Percentiles rank a stretch among this genome's conserved stretches.
phyloP scores from a whole-genome alignment of 1,140 invertebrate genomes.

The Coptotermes formosanus region DNA sequence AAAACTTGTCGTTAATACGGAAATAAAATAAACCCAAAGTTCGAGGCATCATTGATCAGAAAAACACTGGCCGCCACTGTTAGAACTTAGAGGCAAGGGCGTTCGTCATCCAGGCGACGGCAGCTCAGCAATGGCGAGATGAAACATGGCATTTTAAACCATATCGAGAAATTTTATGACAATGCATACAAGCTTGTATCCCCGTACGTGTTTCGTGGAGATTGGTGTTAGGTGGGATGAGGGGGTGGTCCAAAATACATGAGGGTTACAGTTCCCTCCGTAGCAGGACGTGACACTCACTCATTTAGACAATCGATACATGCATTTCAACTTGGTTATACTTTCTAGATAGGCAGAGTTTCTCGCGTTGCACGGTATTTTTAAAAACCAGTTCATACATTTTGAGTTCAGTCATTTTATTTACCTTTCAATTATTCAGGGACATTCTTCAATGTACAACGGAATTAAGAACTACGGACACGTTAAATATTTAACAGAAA shows the following conservation, averaged over 20 bases:
- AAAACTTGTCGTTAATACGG: no score
- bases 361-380: not conserved
- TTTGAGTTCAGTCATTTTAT: no score
- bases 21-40: no score
- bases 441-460: no score
- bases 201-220: not conserved
- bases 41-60: no score
- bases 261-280: not conserved
- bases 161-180: constrained; percentile 6
- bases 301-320: not conserved
- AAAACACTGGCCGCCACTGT: not conserved
- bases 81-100: not conserved
- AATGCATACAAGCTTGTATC: not conserved
- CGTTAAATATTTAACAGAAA: no score
- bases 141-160: constrained; percentile 8
- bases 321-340: not conserved
- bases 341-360: not conserved
- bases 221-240: not conserved
- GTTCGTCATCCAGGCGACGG: not conserved
- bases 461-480: no score
- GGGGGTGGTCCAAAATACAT: not conserved
- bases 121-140: not conserved
- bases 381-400: no score
- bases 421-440: no score
- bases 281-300: not conserved